Percentiles rank a stretch among this genome's conserved stretches.
Evolutionary conservation across 2,888 invertebrate genomes (phyloP).

Genomic region (Catocala sponsa): DNA sequence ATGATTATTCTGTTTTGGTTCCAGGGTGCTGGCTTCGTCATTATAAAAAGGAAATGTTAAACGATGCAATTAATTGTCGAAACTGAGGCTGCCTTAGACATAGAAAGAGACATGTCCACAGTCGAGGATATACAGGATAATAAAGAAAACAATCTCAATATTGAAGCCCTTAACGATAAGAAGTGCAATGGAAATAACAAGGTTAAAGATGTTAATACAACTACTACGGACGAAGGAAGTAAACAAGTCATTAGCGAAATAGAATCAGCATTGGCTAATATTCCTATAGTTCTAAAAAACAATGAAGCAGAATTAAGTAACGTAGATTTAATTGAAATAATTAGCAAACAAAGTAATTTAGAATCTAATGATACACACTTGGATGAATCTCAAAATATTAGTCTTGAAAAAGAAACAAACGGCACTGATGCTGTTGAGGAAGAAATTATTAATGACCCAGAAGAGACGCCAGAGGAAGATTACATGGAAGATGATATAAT

Average conservation of each 20-base stretch:
- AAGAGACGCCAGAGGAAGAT: constrained; percentile 34
- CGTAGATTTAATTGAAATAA: constrained; percentile 13
- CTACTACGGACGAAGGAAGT: constrained; percentile 33
- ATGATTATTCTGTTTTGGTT: constrained; percentile 47
- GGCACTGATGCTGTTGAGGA: constrained; percentile 17
- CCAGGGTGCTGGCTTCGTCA: constrained; percentile 57
- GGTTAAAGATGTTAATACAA: constrained; percentile 49
- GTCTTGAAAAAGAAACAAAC: constrained; percentile 13
- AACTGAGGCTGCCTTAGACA: constrained; percentile 62
- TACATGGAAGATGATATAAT: constrained; percentile 27
- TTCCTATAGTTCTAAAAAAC: constrained; percentile 30
- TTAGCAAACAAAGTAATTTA: constrained; percentile 7
- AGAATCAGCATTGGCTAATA: constrained; percentile 20
- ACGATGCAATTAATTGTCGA: constrained; percentile 83
- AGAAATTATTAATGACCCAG: constrained; percentile 28
- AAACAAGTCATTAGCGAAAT: constrained; percentile 20
- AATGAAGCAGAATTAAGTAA: constrained; percentile 24
- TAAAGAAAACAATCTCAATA: constrained; percentile 54
- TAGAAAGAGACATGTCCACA: constrained; percentile 71
- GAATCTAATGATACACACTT: constrained; percentile 15
- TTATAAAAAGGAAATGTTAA: constrained; percentile 66
- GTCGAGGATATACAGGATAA: constrained; percentile 61
- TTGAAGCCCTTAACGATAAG: constrained; percentile 52
- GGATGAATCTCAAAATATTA: constrained; percentile 23
- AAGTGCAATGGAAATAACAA: constrained; percentile 55